Base-by-base conservation (phyloP, 2,797 vertebrate species). In the Tachyglossus aculeatus region DNA sequence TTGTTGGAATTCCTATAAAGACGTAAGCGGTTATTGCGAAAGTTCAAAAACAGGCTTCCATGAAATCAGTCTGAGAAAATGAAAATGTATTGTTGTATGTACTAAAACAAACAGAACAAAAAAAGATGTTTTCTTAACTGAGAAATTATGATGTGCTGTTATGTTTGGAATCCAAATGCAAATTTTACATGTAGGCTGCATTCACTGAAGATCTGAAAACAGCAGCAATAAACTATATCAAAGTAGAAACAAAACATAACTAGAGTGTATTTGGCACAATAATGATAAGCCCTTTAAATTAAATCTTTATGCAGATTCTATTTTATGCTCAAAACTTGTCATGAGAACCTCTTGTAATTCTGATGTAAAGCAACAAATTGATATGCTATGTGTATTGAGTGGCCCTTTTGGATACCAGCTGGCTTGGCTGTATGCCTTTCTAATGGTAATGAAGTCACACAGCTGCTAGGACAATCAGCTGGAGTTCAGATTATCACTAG, bases 391-490 rank as follows among this genome's bases (percentile, higher is more conserved):
- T 74, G 84, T 83, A 87, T 77, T 80, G 71, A 91, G 88, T 59
- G 88, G 90, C 86, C 76, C 85, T 87, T 87, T 89, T 89, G 86
- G 87, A 70, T 88, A 90, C 88, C 92, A 94, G 93, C 92, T 93
- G 92, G 88, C 87, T 93, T 93, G 92, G 92, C 91, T 89, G 77
- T 58, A 56, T 71, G 92, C 90, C 92, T 93, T 93, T 92, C 86
- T 92, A 83, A 93, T 92, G 91, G 88, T 93, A 94, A 94, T 93
- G 91, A 93, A 93, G 87, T 88, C 87, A 90, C 89, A 91, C 92
- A 93, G 91, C 92, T 94, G 93, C 90, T 91, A 88, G 90, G 89
- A 92, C 91, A 92, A 91, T 93, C 92, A 94, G 89, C 89, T 92
- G 90, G 90, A 92, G 89, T 90, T 92, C 91, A 90, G 88, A 91